Base-by-base conservation (phyloP, 53 echinoderm and acorn worm species). In the Echinometra lucunter region DNA sequence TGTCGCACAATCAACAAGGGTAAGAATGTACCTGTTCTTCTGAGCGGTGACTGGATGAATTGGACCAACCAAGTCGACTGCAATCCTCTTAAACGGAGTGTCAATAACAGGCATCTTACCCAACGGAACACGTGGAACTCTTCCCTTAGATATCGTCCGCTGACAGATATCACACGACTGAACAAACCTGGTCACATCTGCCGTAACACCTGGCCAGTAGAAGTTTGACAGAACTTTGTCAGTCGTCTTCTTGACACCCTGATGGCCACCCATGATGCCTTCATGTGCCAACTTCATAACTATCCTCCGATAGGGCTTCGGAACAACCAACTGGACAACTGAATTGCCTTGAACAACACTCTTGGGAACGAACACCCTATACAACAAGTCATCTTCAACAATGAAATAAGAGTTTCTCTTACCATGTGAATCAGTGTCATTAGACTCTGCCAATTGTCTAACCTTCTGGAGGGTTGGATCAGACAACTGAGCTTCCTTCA, bases 1-100 rank as follows among this genome's bases (percentile, higher is more conserved):
- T n/a, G n/a, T n/a, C 94, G 95, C 96, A 75, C 93, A 96, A 58
- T 96, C 96, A 1, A 96, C 95, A 0, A 96, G 34, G 0, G 95
- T 95, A 18, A 96, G 82, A 42, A 96, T 96, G 60, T 96, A 96
- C 23, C 96, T 42, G 35, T 96, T 96, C 34, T 94, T 91, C 5
- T 63, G 89, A 0, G 91, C 95, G 5, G 92, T 92, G 18, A 96
- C 25, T 10, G 96, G 96, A 38, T 94, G 35, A 37, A 96, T 88
- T 3, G 95, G 95, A 1, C 96, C 95, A 13, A 96, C 89, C 15
- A 94, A 32, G 35, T 96, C 96, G 9, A 96, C 88, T 5, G 96
- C 96, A 69, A 96, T 37, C 56, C 94, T 45, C 3, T 82, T 58
- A 55, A 96, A 96, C 16, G 95, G 95, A 44, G 92, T 87, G 57